Evolutionary conservation across 2,797 vertebrate species (phyloP), one percentile per base, ranked within the genome.

Genomic region (Thunnus albacares): DNA sequence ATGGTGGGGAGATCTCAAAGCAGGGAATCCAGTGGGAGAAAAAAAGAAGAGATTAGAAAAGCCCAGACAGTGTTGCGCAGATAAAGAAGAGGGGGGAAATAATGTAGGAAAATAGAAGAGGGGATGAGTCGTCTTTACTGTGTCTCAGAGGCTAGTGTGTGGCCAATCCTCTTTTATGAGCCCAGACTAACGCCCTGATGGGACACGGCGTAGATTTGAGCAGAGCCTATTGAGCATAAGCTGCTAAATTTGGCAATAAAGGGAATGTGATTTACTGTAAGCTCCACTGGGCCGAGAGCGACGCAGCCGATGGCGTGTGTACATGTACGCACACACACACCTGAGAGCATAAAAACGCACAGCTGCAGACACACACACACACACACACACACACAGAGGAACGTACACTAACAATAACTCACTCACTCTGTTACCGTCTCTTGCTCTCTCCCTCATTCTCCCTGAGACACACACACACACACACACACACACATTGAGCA

Each of bases 191-290:
- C 94, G 96, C 96, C 96, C 97, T 97, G 97, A 97, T 97, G 97
- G 97, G 97, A 97, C 97, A 92, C 94, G 93, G 96, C 95, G 96
- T 96, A 77, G 95, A 96, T 97, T 95, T 97, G 96, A 97, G 97
- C 96, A 94, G 96, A 96, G 96, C 96, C 96, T 96, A 97, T 96
- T 96, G 96, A 97, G 96, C 96, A 97, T 97, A 97, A 98, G 97
- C 97, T 97, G 97, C 97, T 97, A 97, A 97, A 98, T 98, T 97
- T 97, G 97, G 96, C 97, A 97, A 97, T 97, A 97, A 98, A 97
- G 97, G 96, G 96, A 96, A 96, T 97, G 96, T 97, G 97, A 98
- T 98, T 98, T 98, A 98, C 97, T 97, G 96, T 96, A 96, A 97
- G 97, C 98, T 97, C 96, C 96, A 96, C 92, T 96, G 97, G 97